Evolutionary conservation across 2,888 invertebrate genomes (phyloP).

Genomic region (Clostera curtula): DNA sequence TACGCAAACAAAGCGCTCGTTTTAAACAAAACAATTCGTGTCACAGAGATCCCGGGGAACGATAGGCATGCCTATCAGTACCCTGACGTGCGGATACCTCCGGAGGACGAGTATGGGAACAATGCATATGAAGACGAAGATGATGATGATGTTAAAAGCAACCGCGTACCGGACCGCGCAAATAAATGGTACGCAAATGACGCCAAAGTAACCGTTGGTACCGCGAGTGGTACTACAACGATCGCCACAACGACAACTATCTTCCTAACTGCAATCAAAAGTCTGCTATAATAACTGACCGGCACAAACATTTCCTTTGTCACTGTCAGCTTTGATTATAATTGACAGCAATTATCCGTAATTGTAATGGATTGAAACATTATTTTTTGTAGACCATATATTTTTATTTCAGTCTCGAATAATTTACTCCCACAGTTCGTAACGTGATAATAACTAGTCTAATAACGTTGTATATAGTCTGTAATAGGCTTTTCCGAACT

Average conservation of each 20-base stretch:
- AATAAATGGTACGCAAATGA: conserved; percentile 71
- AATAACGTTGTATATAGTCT: conserved; percentile 60
- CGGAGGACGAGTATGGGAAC: conserved; percentile 61
- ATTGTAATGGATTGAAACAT: conserved; percentile 23
- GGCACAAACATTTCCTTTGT: conserved; percentile 13
- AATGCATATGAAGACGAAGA: conserved; percentile 58
- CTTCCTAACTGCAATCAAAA: conserved; percentile 30
- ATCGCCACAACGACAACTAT: conserved; percentile 27
- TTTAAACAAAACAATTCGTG: conserved; percentile 13
- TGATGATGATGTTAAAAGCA: conserved; percentile 50
- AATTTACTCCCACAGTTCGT: conserved; percentile 45
- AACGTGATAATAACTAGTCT: conserved; percentile 73
- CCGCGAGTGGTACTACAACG: conserved; percentile 30
- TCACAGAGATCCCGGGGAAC: conserved; percentile 66
- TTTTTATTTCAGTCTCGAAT: conserved; percentile 12
- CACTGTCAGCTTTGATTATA: conserved; percentile 15
- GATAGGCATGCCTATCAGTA: conserved; percentile 62
- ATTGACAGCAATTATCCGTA: conserved; percentile 21
- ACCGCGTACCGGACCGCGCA: conserved; percentile 64
- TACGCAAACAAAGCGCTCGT: conserved; percentile 3
- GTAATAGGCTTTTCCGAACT: conserved; percentile 40
- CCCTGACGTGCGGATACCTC: conserved; percentile 50
- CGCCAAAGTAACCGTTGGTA: conserved; percentile 44
- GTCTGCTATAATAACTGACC: conserved; percentile 24
- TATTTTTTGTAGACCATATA: conserved; percentile 20